Base-by-base conservation (phyloP, 1,140 invertebrate genomes). In the Drosophila ogumai region DNA sequence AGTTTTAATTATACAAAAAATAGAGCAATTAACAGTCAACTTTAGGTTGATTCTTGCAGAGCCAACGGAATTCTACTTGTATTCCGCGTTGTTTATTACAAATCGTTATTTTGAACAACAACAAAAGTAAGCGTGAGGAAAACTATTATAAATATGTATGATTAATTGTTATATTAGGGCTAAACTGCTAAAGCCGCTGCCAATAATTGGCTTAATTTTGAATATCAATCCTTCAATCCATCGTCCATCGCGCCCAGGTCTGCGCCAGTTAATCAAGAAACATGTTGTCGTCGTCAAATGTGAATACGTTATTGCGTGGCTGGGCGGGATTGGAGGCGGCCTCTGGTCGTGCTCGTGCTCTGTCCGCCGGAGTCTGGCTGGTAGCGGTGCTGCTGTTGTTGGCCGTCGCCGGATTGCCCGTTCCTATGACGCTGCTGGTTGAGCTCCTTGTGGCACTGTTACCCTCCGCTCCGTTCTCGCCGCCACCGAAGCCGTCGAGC, bases 271-370 rank as follows among this genome's bases (percentile, higher is more conserved):
- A 91, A 73, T 91, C 91, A 72, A 91, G 75, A 79, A 81, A 85
- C 71, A 92, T 91, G 82, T 90, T 90, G 67, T 91, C 87, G 54
- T 91, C 88, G 32, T 92, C 91, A 71, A 91, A 92, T 47, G 85
- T 91, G 36, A 92, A 92, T 36, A 92, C 82, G 63, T 91, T 92
- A 52, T 75, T 86, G 31, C 74, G 79, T 44, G 74, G 22, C 49
- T 76, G 64, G 49, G 74, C 47, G 40, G 52, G 68, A 71, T 46
- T 69, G 7, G 59, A 25, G n/a, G 66, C 0, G 31, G 65, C 47
- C 31, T 67, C 63, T 8, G 47, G 22, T 10, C 63, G 47, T 25
- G 61, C 36, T 50, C 34, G 25, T 6, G 17, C 28, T 12, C 68
- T 34, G 28, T 56, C 64, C 28, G 50, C 22, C 9, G 66, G 22